Conservation (phyloP, 2,888 invertebrate genomes). For the Himalopsyche tibetana region DNA sequence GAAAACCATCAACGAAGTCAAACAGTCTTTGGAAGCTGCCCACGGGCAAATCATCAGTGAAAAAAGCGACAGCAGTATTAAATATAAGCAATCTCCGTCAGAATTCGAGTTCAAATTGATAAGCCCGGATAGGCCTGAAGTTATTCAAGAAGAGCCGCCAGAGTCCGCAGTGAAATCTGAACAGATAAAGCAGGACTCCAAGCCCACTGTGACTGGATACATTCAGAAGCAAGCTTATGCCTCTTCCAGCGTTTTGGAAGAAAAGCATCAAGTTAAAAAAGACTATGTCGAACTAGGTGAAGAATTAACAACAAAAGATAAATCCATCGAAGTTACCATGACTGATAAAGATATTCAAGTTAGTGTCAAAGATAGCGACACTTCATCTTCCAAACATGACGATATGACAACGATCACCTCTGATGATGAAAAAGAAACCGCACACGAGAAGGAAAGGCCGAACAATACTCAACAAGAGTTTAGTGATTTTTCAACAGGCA, state of each 20-base stretch:
- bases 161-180: slow-evolving; percentile 72
- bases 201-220: slow-evolving; percentile 69
- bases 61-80: slow-evolving; percentile 80
- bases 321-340: slow-evolving; percentile 60
- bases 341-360: slow-evolving; percentile 66
- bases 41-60: slow-evolving; percentile 83
- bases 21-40: slow-evolving; percentile 83
- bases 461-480: slow-evolving; percentile 71
- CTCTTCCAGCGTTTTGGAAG: slow-evolving; percentile 64
- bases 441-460: slow-evolving; percentile 72
- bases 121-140: slow-evolving; percentile 77
- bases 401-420: slow-evolving; percentile 72
- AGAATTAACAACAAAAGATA: slow-evolving; percentile 67
- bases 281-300: slow-evolving; percentile 68
- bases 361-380: slow-evolving; percentile 72
- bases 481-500: slow-evolving; percentile 72
- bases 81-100: slow-evolving; percentile 84
- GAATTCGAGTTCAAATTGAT: slow-evolving; percentile 84
- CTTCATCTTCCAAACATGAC: slow-evolving; percentile 69
- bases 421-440: slow-evolving; percentile 76
- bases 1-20: slow-evolving; percentile 84
- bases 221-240: slow-evolving; percentile 62
- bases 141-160: slow-evolving; percentile 78
- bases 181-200: slow-evolving; percentile 72
- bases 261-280: slow-evolving; percentile 67